Percentiles rank a stretch among this genome's conserved stretches.
Conservation (phyloP, 2,113 vertebrate genomes). For the Trachemys scripta region DNA sequence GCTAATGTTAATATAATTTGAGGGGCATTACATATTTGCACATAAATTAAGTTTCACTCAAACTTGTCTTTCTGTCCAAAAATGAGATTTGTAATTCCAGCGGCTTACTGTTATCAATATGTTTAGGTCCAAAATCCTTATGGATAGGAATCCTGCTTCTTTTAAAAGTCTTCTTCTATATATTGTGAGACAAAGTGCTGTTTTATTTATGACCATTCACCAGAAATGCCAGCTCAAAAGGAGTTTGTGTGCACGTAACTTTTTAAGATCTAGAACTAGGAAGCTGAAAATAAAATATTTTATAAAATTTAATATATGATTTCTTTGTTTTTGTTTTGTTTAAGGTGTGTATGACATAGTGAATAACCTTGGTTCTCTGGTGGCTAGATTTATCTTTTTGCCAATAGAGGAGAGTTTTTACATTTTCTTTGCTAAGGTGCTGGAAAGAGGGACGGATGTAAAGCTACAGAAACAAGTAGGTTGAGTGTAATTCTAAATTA, state of each 20-base stretch:
- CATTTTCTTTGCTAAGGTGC: conserved; percentile 94
- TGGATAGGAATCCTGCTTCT: background rate
- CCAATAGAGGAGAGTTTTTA: conserved; percentile 99
- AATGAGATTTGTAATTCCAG: background rate
- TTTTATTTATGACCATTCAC: background rate
- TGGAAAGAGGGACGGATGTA: conserved; percentile 86
- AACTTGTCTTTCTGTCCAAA: background rate
- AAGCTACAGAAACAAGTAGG: conserved; percentile 90
- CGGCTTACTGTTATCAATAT: background rate
- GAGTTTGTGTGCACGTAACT: background rate
- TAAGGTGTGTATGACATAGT: conserved; percentile 92
- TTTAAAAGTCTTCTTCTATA: background rate
- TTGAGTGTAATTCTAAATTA: background rate
- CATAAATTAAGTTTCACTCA: background rate
- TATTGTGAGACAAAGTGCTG: background rate
- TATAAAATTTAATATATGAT: background rate
- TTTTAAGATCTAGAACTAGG: background rate
- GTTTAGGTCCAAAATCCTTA: background rate
- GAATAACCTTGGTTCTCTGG: conserved; percentile 97
- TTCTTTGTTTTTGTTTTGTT: conserved; percentile 29
- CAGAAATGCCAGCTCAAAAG: background rate
- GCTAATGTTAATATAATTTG: background rate
- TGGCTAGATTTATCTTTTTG: conserved; percentile 94
- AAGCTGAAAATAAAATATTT: background rate
- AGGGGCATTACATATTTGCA: background rate